Evolutionary conservation across 2,113 vertebrate species (phyloP), one percentile per base, ranked within the genome.

Genomic region (Ornithorhynchus anatinus): DNA sequence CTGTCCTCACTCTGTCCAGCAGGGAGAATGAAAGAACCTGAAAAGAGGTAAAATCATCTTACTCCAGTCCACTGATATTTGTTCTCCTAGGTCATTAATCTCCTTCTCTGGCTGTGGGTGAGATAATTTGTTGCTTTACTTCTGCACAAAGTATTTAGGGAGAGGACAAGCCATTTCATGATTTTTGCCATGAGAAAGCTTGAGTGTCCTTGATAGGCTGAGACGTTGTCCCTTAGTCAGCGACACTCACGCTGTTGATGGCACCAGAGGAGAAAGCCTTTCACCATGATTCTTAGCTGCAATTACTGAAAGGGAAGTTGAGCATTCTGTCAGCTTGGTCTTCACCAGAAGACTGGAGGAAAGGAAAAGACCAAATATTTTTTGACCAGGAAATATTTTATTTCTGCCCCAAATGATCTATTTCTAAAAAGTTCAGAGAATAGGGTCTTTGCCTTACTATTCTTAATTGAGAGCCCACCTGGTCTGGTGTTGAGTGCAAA

Each of bases 301-400:
- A 79, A 66, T 57, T 77, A 87, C 72, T 58, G 75, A 87, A 66
- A 60, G 54, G 38, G 39, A 72, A 63, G 45, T 27, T 8, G 17
- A 45, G 56, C 16, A 5, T 42, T 48, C 71, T 81, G 72, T 83
- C 80, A 85, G 20, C 59, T 50, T 77, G 77, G 75, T 69, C 66
- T 81, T 83, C 69, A 62, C 22, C 38, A 48, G 47, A 38, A 66
- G 62, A 54, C 69, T 59, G 60, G 74, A 82, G 59, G 65, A 77
- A 69, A 69, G 37, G 59, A 63, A 59, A 62, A 52, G 62, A 72
- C 48, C 59, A 51, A 78, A 67, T 77, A 29, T 57, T n/a, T 72
- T 83, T 83, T 85, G 69, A 76, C 76, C 67, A 59, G 51, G 47
- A 62, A 76, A 52, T 25, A 59, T 81, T 10, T 19, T 16, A 53